phyloP scores from a whole-genome alignment of 1,140 invertebrate genomes.

The Drosophila sechellia region DNA sequence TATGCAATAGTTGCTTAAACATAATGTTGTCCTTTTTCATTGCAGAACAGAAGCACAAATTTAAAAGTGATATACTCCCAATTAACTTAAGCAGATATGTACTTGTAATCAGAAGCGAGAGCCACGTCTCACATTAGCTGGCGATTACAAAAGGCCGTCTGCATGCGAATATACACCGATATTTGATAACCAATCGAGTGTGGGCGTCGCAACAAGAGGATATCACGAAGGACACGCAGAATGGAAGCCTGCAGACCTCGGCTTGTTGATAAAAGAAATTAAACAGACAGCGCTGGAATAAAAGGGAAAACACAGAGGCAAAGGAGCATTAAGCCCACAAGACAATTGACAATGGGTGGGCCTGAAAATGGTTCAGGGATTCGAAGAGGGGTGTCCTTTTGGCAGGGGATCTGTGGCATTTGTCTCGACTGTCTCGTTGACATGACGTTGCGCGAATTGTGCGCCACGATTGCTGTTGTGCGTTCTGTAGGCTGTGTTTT shows the following conservation, averaged over 20 bases:
- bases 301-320: conserved; percentile 44
- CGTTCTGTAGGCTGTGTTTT: conserved; percentile 30
- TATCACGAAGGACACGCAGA: conserved; percentile 44
- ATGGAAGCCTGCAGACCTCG: conserved; percentile 19
- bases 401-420: conserved; percentile 59
- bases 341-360: conserved; percentile 66
- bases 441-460: conserved; percentile 80
- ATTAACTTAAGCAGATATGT: conserved; percentile 3
- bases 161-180: conserved; percentile 8
- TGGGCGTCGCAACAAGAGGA: conserved; percentile 71
- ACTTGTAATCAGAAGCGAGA: background rate
- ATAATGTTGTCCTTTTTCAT: no score
- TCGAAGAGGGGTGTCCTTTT: conserved; percentile 2
- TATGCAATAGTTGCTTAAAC: no score
- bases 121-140: conserved; percentile 62
- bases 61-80: background rate
- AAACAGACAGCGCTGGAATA: conserved; percentile 53
- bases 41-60: no score
- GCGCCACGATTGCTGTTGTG: conserved; percentile 65
- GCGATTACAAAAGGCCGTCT: conserved; percentile 65
- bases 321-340: conserved; percentile 70
- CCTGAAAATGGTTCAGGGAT: conserved; percentile 13
- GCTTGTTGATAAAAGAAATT: conserved; percentile 79
- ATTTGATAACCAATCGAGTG: conserved; percentile 42
- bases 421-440: conserved; percentile 80